Evolutionary conservation across 2,113 vertebrate genomes (phyloP).

Genomic region (Ploceus nigricollis): DNA sequence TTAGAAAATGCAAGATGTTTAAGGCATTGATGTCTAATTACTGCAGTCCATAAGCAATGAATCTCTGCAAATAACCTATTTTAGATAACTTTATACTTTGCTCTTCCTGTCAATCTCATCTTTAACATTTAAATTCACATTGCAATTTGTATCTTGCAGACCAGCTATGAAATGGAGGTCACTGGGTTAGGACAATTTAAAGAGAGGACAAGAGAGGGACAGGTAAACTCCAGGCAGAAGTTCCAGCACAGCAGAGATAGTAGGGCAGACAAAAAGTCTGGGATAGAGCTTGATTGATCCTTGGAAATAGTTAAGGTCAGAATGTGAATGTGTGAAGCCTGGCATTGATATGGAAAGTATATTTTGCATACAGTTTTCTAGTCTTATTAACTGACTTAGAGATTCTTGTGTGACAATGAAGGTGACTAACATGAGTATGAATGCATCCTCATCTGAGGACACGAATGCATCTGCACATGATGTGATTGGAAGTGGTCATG

Average conservation of each 20-base stretch:
- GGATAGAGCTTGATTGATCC: neutral
- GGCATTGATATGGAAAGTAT: neutral
- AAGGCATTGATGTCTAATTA: neutral
- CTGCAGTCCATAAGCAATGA: neutral
- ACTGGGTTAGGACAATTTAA: neutral
- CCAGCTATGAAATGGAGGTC: neutral
- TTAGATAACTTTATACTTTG: neutral
- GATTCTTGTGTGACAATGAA: neutral
- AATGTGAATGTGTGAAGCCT: neutral
- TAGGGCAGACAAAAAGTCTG: neutral
- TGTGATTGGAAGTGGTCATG: neutral
- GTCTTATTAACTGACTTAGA: neutral
- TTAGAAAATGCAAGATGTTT: neutral
- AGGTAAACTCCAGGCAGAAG: neutral
- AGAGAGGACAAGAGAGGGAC: neutral
- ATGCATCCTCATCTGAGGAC: neutral
- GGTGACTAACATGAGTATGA: neutral
- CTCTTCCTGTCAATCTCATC: neutral
- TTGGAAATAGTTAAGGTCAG: neutral
- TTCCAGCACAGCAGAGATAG: neutral
- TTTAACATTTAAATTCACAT: neutral
- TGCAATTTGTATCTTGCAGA: neutral
- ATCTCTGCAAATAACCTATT: neutral
- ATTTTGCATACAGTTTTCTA: neutral
- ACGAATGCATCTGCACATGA: neutral